Conservation (phyloP, 1,140 invertebrate species). For the Cotesia typhae region DNA sequence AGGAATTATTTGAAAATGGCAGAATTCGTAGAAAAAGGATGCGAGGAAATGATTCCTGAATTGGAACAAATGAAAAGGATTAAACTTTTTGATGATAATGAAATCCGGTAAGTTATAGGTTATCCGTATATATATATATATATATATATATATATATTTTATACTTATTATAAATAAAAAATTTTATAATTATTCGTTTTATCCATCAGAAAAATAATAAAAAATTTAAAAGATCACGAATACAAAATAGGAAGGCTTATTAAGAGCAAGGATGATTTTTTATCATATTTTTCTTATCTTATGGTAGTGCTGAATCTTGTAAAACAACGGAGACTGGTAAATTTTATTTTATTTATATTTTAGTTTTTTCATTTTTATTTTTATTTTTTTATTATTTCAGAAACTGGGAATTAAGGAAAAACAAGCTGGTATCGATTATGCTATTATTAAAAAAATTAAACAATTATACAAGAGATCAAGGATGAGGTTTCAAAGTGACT, state of each 20-base stretch:
- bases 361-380: background rate
- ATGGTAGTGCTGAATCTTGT: slow-evolving; percentile 74
- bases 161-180: background rate
- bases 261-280: slow-evolving; percentile 76
- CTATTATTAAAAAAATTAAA: slow-evolving; percentile 72
- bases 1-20: slow-evolving; percentile 68
- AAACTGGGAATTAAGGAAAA: slow-evolving; percentile 69
- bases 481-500: slow-evolving; percentile 71
- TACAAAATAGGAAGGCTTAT: slow-evolving; percentile 74
- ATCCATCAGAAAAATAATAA: slow-evolving; percentile 70
- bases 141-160: too few relatives aligned
- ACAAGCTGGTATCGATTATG: slow-evolving; percentile 72
- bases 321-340: slow-evolving; percentile 66
- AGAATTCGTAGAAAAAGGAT: slow-evolving; percentile 76
- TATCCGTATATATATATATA: slow-evolving; percentile 12
- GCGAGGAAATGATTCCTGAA: slow-evolving; percentile 77
- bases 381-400: slow-evolving; percentile 47
- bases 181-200: slow-evolving; percentile 6
- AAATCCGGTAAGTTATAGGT: slow-evolving; percentile 70
- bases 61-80: slow-evolving; percentile 77
- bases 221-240: slow-evolving; percentile 76
- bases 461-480: slow-evolving; percentile 72
- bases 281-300: slow-evolving; percentile 78
- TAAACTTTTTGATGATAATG: slow-evolving; percentile 72
- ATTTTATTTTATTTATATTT: slow-evolving; percentile 28